Base-by-base conservation (phyloP, 1,140 invertebrate species). In the Trichonephila inaurata region DNA sequence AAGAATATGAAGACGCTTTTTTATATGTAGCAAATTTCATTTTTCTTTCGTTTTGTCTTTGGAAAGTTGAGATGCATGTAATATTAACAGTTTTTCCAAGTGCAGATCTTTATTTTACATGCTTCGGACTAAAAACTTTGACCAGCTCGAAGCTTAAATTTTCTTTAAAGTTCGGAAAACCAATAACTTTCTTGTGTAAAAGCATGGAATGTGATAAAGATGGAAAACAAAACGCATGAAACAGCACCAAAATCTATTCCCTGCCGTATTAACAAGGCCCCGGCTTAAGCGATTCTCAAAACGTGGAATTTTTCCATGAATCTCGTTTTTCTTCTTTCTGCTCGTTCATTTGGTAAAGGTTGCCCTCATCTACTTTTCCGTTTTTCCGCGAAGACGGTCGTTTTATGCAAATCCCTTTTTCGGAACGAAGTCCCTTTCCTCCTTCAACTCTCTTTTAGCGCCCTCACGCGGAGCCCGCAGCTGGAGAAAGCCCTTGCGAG, bases 361-460 rank as follows among this genome's bases (percentile, higher is more conserved):
- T 77, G 28, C 28, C 72, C 33, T 77, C 72, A 77, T 77, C 72
- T 77, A 77, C 72, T 77, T 77, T 77, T 77, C 72, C 16, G 72
- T 33, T 77, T 77, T 77, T 77, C 72, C 18, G 12, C 28, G 28
- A 77, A 77, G 72, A 77, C 72, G 72, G 72, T 77, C 24, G 72
- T 77, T 77, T 77, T 77, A 77, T 77, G 72, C 72, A 77, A 77
- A 77, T 77, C 72, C 62, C 62, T 21, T 64, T 64, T 64, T 64
- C 62, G 62, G n/a, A 69, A 69, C 66, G 66, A 69, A 69, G 72
- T 16, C 72, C 72, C 72, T 77, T 77, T 77, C 72, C 72, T 77
- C 72, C 72, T 33, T 28, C 72, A 77, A 77, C 18, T 77, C 33
- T 77, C 72, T 33, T 77, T 77, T 77, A 77, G 72, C 72, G 72